phyloP scores from a whole-genome alignment of 2,113 vertebrate species.

The Lanius ludovicianus region DNA sequence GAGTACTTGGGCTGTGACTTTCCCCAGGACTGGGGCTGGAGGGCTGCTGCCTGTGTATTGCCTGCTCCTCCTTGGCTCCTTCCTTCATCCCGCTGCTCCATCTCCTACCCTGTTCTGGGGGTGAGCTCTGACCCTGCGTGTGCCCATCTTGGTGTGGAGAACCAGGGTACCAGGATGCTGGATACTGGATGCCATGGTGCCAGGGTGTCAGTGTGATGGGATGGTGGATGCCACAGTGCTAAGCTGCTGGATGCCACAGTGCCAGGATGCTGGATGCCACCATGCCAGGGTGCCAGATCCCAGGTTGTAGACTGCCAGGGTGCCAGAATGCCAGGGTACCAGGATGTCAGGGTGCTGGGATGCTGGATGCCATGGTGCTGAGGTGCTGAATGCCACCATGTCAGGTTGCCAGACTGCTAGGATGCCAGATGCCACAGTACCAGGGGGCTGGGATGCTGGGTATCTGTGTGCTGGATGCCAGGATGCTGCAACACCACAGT shows the following conservation, averaged over 20 bases:
- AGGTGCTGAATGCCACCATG: background rate
- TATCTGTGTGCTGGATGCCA: background rate
- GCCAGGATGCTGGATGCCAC: background rate
- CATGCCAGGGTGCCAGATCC: background rate
- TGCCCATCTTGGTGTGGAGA: background rate
- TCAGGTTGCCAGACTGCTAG: background rate
- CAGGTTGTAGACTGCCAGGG: background rate
- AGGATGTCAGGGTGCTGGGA: background rate
- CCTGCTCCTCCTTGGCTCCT: background rate
- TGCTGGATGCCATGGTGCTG: background rate
- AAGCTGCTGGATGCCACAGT: background rate
- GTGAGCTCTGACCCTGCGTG: background rate
- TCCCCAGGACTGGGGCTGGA: background rate
- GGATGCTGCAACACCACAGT: background rate
- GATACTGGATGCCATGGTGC: background rate
- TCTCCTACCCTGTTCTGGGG: background rate
- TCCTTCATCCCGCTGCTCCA: background rate
- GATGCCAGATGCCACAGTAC: background rate
- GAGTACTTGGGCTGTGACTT: background rate
- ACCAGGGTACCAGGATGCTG: background rate
- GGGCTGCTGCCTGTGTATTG: fast-evolving
- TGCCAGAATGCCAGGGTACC: background rate
- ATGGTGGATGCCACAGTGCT: background rate
- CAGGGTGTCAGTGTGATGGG: background rate
- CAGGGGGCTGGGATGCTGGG: background rate